phyloP scores from a whole-genome alignment of 2,888 invertebrate species.

The Perdita meconis region DNA sequence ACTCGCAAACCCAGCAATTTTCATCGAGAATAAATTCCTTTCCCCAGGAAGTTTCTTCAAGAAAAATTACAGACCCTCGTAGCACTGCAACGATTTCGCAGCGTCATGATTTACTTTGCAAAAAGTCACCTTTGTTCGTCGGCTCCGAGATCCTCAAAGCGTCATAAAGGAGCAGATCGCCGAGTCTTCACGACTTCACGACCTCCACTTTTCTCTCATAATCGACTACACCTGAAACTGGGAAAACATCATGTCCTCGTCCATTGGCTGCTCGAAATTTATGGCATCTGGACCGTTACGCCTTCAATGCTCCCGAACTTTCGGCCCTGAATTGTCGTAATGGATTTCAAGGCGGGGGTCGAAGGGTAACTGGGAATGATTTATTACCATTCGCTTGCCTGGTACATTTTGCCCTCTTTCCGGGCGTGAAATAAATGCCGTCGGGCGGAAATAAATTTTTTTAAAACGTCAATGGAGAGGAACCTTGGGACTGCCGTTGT shows the following conservation, averaged over 20 bases:
- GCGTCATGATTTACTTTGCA: too few species aligned
- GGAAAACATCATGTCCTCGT: conserved; percentile 43
- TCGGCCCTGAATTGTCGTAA: conserved; percentile 58
- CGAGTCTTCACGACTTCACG: conserved; percentile 19
- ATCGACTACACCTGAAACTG: conserved; percentile 58
- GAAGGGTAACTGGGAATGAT: conserved; percentile 53
- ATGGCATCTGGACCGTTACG: conserved; percentile 48
- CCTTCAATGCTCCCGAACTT: conserved; percentile 23
- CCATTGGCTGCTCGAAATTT: conserved; percentile 39
- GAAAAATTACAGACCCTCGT: too few species aligned
- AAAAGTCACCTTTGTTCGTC: too few species aligned
- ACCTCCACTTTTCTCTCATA: conserved; percentile 44
- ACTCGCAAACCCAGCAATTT: too few species aligned
- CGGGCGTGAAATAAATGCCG: conserved; percentile 13
- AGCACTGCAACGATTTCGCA: too few species aligned
- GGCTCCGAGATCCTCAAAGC: background rate
- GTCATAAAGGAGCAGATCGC: conserved; percentile 5
- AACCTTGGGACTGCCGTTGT: conserved; percentile 31
- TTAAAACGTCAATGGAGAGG: background rate
- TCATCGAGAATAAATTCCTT: too few species aligned
- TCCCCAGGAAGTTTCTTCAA: too few species aligned
- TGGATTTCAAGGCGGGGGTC: conserved; percentile 57
- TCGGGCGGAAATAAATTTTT: conserved; percentile 24
- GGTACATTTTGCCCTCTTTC: conserved; percentile 18
- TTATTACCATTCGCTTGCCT: conserved; percentile 38